Evolutionary conservation across 2,888 invertebrate species (phyloP), one percentile per base, ranked within the genome.

Genomic region (Neria commutata): DNA sequence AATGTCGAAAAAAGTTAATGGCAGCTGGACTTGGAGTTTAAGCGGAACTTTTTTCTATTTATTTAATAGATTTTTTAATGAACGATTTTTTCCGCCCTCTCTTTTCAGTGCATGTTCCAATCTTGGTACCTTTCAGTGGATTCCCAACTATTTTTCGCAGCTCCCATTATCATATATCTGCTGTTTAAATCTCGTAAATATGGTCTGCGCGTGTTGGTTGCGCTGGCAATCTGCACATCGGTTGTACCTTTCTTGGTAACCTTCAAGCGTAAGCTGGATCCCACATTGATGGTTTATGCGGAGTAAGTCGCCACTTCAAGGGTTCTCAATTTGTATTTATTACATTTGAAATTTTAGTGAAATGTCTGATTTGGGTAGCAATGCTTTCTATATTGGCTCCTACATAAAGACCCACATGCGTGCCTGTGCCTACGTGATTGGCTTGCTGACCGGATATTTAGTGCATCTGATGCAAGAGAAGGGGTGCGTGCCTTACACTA

Each of bases 381-480:
- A 90, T 70, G 79, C 78, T 53, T 90, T 88, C 69, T 91, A 89
- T 71, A 83, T 83, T 42, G 85, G 83, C 57, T 86, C 85, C 0
- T 90, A 90, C 67, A 87, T 89, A n/a, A 90, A 89, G 75, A 90
- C 90, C 0, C 90, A 90, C 66, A 89, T 90, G 88, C 85, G 89
- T 71, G 87, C 89, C 66, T 85, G 85, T n/a, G 85, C 88, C 0
- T 90, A 90, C 71, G 86, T 87, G 60, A 84, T 89, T 71, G 91
- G 90, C 4, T 75, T 91, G 49, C 67, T 88, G 14, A 86, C 86
- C 14, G 90, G 89, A 26, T 89, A 87, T 67, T 72, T 89, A 17
- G 81, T 89, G 4, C 87, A 90, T 77, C 81, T 85, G 62, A 83
- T 90, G 59, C 88, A 90, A 77, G 82, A 83, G 24, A 83, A 85